phyloP scores from a whole-genome alignment of 2,797 vertebrate species.

The Neosalanx taihuensis region DNA sequence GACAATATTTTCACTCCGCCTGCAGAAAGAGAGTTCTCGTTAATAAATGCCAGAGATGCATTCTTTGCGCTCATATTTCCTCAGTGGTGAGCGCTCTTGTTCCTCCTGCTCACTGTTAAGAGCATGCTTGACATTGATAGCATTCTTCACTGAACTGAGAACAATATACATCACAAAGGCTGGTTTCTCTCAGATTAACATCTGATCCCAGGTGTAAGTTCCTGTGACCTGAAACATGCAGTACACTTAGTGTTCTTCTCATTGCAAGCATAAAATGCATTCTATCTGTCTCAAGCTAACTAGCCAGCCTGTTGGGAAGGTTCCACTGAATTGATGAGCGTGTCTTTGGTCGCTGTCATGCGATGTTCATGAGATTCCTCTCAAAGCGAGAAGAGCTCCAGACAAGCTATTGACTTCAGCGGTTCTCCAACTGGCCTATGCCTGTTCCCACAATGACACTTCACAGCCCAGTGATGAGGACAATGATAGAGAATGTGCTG shows the following conservation, averaged over 20 bases:
- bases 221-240: constrained; percentile 20
- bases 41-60: constrained; percentile 65
- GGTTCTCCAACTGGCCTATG: constrained; percentile 32
- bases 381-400: constrained; percentile 10
- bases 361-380: constrained; percentile 34
- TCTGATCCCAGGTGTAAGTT: constrained; percentile 52
- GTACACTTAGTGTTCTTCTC: constrained; percentile 7
- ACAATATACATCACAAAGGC: constrained; percentile 62
- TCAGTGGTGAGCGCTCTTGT: constrained; percentile 65
- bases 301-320: constrained; percentile 22
- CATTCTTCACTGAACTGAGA: constrained; percentile 65
- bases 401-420: constrained; percentile 33
- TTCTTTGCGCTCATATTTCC: constrained; percentile 71
- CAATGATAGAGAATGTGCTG: constrained; percentile 36
- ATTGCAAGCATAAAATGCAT: constrained; percentile 40
- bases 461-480: constrained; percentile 34
- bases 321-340: constrained; percentile 25
- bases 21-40: constrained; percentile 54
- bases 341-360: constrained; percentile 16
- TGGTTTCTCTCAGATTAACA: constrained; percentile 62
- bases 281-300: constrained; percentile 28
- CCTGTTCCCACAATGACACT: constrained; percentile 34
- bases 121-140: constrained; percentile 62
- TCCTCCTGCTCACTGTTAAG: constrained; percentile 54
- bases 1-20: constrained; percentile 29